A percentile compares a stretch with the other conserved stretches of the same genome.
Evolutionary conservation across 2,888 invertebrate species (phyloP).

Genomic region (Yponomeuta cagnagella): DNA sequence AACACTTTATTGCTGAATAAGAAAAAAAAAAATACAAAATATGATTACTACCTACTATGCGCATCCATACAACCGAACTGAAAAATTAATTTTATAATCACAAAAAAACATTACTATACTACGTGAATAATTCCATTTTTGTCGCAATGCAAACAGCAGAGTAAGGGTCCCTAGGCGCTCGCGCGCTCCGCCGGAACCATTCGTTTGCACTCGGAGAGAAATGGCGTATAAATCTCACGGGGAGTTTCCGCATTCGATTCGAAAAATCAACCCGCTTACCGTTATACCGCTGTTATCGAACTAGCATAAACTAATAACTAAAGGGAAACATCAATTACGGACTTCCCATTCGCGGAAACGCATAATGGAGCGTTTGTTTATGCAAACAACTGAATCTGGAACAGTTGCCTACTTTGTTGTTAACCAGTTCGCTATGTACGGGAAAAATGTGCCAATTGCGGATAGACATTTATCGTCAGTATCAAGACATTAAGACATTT

Average conservation of each 20-base stretch:
- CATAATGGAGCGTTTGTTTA: neutral
- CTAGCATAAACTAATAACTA: slow-evolving; percentile 6
- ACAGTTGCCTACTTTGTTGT: neutral
- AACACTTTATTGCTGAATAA: no score
- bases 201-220: slow-evolving; percentile 4
- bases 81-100: no score
- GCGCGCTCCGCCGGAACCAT: neutral
- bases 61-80: no score
- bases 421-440: no score
- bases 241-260: slow-evolving; percentile 12
- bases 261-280: slow-evolving; percentile 15
- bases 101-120: no score
- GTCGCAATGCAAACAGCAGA: neutral
- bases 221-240: slow-evolving; percentile 11
- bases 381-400: neutral
- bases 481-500: no score
- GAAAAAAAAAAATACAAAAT: no score
- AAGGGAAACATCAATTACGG: slow-evolving; percentile 15
- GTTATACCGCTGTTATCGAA: slow-evolving; percentile 1
- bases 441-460: no score
- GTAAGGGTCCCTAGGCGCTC: neutral
- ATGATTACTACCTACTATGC: no score
- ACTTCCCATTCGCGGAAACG: slow-evolving; percentile 16
- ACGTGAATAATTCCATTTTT: neutral
- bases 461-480: no score